Base-by-base conservation (phyloP, 2,888 invertebrate species). In the Polia nebulosa region DNA sequence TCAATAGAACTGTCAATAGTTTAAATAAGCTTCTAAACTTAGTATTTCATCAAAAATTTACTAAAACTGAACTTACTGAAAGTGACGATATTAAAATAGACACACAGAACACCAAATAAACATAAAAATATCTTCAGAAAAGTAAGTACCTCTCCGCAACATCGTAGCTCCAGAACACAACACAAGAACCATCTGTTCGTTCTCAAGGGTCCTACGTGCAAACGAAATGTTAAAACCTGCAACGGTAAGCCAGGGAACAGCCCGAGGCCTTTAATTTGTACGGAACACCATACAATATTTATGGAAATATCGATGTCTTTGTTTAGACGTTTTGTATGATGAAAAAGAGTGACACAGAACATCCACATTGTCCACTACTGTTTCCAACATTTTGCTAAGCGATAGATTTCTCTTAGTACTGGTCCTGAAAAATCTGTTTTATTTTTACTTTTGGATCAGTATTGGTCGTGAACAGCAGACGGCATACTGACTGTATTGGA, bases 261-360 rank as follows among this genome's bases (percentile, higher is more conserved):
- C 93, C 89, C 44, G 75, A 85, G 88, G 92, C 91, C 89, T 92
- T 91, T 92, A 92, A 94, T 94, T 94, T 94, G 89, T 89, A 87
- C 87, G 86, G 87, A 80, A 87, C 78, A 67, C 65, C 78, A 69
- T 82, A 75, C 67, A 82, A 80, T 83, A 83, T 81, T 81, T 77
- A 83, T 82, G 72, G 62, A 69, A 83, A 83, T 82, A 83, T 83
- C 81, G 81, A 82, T 81, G 79, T 82, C 81, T 83, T 83, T 83
- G 83, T 82, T 81, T 69, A 76, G 79, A 72, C 67, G 60, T 68
- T 58, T 41, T 73, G 58, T 59, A 58, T 32, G 57, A 59, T 7
- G n/a, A 61, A 58, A 20, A 25, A 25, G 1, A 52, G 4, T 34
- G 5, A 27, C 3, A 15, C 64, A 70, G 77, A 65, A 77, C 51